phyloP scores from a whole-genome alignment of 2,888 invertebrate species.

The Zele albiditarsus region DNA sequence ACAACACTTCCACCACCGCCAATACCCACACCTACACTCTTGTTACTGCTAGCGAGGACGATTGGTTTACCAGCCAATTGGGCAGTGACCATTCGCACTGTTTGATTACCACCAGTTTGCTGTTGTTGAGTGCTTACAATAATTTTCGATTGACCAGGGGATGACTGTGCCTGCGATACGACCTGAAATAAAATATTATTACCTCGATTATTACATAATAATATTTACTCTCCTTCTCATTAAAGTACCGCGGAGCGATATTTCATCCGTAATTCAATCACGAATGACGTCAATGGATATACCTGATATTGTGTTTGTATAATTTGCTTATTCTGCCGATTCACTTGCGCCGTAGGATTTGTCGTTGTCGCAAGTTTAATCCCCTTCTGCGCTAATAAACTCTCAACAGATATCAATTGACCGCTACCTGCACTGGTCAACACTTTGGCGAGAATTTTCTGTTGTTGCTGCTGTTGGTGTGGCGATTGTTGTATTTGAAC shows the following conservation, averaged over 20 bases:
- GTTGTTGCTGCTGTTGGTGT: slow-evolving; percentile 72
- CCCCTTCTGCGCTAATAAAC: slow-evolving; percentile 75
- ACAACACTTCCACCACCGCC: slow-evolving; percentile 65
- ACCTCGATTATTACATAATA: background rate
- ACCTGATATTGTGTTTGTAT: slow-evolving; percentile 71
- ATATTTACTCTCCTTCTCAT: background rate
- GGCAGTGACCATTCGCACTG: slow-evolving; percentile 71
- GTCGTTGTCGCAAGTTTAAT: slow-evolving; percentile 66
- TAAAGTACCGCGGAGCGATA: background rate
- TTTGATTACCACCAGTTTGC: slow-evolving; percentile 60
- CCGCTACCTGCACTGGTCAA: slow-evolving; percentile 80
- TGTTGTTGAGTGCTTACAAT: slow-evolving; percentile 67
- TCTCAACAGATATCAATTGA: slow-evolving; percentile 78
- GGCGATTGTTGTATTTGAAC: slow-evolving; percentile 74
- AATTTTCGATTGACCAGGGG: slow-evolving; percentile 65
- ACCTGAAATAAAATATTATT: slow-evolving; percentile 56
- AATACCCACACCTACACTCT: slow-evolving; percentile 66
- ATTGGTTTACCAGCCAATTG: slow-evolving; percentile 70
- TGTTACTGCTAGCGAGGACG: slow-evolving; percentile 68
- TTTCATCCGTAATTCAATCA: background rate
- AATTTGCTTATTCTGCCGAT: slow-evolving; percentile 68
- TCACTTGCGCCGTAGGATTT: slow-evolving; percentile 63
- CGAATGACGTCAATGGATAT: slow-evolving; percentile 26
- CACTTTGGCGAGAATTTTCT: slow-evolving; percentile 80
- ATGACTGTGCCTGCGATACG: slow-evolving; percentile 67